A percentile compares a stretch with the other conserved stretches of the same genome.
Conservation (phyloP, 2,113 vertebrate genomes). For the Camelus dromedarius region DNA sequence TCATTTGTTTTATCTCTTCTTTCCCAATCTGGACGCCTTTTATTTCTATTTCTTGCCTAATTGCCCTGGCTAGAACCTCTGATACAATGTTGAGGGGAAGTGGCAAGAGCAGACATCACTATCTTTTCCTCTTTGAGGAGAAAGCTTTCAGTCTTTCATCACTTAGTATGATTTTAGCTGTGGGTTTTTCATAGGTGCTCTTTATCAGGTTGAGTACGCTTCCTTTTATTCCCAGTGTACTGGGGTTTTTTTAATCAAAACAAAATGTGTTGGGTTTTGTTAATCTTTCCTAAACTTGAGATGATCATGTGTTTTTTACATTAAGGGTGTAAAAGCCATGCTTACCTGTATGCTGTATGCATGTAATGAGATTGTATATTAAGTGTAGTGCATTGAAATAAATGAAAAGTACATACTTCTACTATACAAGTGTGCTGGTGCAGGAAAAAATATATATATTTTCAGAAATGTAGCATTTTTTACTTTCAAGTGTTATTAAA, state of each 20-base stretch:
- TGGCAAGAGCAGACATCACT: neutral
- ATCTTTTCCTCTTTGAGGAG: neutral
- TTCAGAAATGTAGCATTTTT: slow-evolving; percentile 97
- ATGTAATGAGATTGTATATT: slow-evolving; percentile 97
- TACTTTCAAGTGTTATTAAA: slow-evolving; percentile 96
- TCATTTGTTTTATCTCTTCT: slow-evolving; percentile 2
- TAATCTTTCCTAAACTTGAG: neutral
- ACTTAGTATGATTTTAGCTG: neutral
- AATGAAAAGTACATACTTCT: slow-evolving; percentile 93
- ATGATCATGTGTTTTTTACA: slow-evolving; percentile 63
- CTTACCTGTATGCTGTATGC: slow-evolving; percentile 96
- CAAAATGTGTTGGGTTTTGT: neutral
- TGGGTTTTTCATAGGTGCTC: neutral
- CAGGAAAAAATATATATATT: slow-evolving; percentile 96
- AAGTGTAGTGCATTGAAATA: slow-evolving; percentile 93
- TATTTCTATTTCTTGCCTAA: neutral
- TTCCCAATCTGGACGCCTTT: neutral
- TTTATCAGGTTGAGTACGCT: neutral
- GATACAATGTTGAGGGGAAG: neutral
- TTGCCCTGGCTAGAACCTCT: neutral
- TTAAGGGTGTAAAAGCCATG: slow-evolving; percentile 98
- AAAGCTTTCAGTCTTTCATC: neutral
- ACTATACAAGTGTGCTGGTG: slow-evolving; percentile 95
- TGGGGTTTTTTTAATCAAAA: neutral
- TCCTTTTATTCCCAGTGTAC: neutral